Percentiles rank a stretch among this genome's conserved stretches.
phyloP scores from a whole-genome alignment of 1,140 invertebrate species.

The Lucilia cuprina region DNA sequence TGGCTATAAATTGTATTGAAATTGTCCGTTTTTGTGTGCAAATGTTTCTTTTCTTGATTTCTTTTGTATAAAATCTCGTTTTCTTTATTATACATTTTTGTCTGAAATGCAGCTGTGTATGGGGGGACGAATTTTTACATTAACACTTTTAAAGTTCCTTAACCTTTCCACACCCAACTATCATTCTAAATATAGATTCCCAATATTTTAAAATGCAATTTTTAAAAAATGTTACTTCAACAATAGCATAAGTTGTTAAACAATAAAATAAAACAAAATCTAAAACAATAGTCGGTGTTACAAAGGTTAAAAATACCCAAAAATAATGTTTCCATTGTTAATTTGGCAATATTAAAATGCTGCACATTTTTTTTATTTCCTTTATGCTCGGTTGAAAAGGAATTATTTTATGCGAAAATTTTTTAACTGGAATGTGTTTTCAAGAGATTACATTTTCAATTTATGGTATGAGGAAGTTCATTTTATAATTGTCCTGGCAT shows the following conservation, averaged over 20 bases:
- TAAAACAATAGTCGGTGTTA: too few relatives aligned
- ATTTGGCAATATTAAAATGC: neutral
- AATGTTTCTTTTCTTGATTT: neutral
- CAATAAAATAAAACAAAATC: neutral
- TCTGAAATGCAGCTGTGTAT: neutral
- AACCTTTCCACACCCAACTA: neutral
- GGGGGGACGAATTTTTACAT: neutral
- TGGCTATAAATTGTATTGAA: neutral
- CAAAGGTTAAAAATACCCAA: too few relatives aligned
- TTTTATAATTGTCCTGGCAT: neutral
- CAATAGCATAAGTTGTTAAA: neutral
- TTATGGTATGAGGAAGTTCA: neutral
- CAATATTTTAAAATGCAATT: too few relatives aligned
- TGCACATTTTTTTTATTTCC: neutral
- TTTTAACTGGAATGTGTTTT: neutral
- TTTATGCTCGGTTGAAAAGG: neutral
- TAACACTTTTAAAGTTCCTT: neutral
- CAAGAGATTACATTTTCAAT: neutral
- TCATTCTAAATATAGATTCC: too few relatives aligned
- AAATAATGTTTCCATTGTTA: neutral
- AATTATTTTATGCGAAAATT: neutral
- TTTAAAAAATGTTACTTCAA: too few relatives aligned
- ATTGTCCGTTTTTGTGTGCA: neutral
- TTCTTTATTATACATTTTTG: neutral
- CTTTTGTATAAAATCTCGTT: neutral